phyloP scores from a whole-genome alignment of 1,140 invertebrate species.

The Sipha flava region DNA sequence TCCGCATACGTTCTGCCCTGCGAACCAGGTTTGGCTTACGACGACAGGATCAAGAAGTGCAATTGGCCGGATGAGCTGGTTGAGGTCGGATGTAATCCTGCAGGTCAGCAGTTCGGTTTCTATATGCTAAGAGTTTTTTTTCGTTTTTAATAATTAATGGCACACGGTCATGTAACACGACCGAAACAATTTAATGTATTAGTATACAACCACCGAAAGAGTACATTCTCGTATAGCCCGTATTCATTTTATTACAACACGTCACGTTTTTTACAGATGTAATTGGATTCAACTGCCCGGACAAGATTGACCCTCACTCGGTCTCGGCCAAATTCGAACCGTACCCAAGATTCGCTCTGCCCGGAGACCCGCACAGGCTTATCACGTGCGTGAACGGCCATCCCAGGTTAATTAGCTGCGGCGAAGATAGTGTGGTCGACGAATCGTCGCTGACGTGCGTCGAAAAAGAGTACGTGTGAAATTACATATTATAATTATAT shows the following conservation, averaged over 20 bases:
- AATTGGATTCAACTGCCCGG: constrained; percentile 66
- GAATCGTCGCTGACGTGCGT: constrained; percentile 72
- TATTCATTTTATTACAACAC: too few relatives aligned
- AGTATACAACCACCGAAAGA: too few relatives aligned
- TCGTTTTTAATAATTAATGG: too few relatives aligned
- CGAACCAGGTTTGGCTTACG: constrained; percentile 78
- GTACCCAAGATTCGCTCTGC: constrained; percentile 74
- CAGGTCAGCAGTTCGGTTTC: constrained; percentile 55
- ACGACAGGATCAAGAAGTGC: constrained; percentile 76
- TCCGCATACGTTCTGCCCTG: constrained; percentile 68
- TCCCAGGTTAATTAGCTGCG: constrained; percentile 76
- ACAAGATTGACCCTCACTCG: constrained; percentile 50
- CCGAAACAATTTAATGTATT: too few relatives aligned
- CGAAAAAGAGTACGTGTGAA: constrained; percentile 57
- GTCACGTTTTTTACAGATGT: constrained; percentile 52
- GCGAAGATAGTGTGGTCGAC: constrained; percentile 76
- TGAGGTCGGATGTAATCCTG: constrained; percentile 66
- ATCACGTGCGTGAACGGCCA: constrained; percentile 82
- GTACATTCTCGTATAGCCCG: too few relatives aligned
- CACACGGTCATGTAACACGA: too few relatives aligned
- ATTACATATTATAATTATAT: too few relatives aligned
- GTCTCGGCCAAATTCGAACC: constrained; percentile 80
- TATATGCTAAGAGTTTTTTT: not conserved
- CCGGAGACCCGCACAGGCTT: constrained; percentile 69
- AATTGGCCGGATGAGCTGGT: constrained; percentile 87